Evolutionary conservation across 2,888 invertebrate genomes (phyloP).

Genomic region (Metopia argyrocephala): DNA sequence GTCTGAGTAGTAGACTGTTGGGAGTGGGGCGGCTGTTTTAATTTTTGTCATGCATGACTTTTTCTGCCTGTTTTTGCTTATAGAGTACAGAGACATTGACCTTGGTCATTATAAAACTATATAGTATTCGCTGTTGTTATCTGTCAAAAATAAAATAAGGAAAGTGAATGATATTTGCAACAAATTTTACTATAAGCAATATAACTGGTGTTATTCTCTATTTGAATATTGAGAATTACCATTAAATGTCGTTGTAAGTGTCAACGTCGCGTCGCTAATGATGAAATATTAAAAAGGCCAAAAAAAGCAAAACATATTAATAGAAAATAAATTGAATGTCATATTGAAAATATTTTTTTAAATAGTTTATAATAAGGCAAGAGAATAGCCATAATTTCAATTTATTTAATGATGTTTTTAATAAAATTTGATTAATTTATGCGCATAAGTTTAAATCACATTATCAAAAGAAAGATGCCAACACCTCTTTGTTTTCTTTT

Average conservation of each 20-base stretch:
- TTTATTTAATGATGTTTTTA: no score
- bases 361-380: no score
- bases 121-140: constrained; percentile 27
- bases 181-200: neutral
- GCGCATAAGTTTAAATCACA: neutral
- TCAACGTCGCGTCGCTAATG: no score
- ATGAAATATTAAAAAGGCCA: no score
- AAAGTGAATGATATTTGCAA: neutral
- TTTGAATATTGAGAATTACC: no score
- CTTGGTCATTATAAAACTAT: constrained; percentile 56
- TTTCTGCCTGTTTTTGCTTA: constrained; percentile 33
- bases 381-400: no score
- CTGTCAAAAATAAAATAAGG: constrained; percentile 12
- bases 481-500: constrained; percentile 15
- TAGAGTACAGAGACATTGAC: constrained; percentile 60
- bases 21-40: constrained; percentile 27
- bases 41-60: neutral
- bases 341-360: no score
- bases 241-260: no score
- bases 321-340: no score
- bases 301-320: no score
- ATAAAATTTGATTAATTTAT: no score
- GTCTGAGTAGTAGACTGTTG: constrained; percentile 3
- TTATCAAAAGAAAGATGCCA: constrained; percentile 6
- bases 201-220: no score